Evolutionary conservation across 2,113 vertebrate genomes (phyloP), one percentile per base, ranked within the genome.

Genomic region (Caloenas nicobarica): DNA sequence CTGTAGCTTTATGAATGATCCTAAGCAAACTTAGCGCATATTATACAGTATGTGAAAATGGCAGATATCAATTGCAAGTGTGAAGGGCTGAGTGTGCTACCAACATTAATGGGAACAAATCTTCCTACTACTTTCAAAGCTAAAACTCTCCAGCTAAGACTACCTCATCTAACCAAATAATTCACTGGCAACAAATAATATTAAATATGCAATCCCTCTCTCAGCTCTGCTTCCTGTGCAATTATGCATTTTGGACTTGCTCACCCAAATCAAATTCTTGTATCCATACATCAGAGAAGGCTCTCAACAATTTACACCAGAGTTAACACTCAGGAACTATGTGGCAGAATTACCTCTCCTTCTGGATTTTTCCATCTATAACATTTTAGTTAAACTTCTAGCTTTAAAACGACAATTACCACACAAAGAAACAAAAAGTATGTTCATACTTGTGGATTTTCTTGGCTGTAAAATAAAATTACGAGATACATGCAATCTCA

Each of bases 1-100:
- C 42, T 65, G 54, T 6, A 65, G 28, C 50, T 40, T 36, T 24
- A 65, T 60, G 31, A 70, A 70, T 5, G 34, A 48, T 5, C 38
- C 38, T 16, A 40, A 57, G 25, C 28, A 68, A 46, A 64, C 16
- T 68, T 3, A 53, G 42, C 3, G 11, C 60, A 16, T 25, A 10
- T 19, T 22, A 8, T 26, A 7, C 38, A 44, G 31, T 12, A 31
- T 23, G 31, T 38, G 60, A 73, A 89, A 89, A 44, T 4, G 36
- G 70, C 23, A 17, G 1, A 29, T 18, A 54, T 19, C 58, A 86
- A 7, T 1, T 0, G 2, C 31, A 62, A 73, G 51, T 0, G 1
- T 13, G 62, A 85, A 70, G 28, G 42, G 70, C 44, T 72, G 22
- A 60, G 42, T 1, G 13, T 28, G 16, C 44, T 29, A 51, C 54